Base-by-base conservation (phyloP, 2,888 invertebrate genomes). In the Acrobeloides nanus region DNA sequence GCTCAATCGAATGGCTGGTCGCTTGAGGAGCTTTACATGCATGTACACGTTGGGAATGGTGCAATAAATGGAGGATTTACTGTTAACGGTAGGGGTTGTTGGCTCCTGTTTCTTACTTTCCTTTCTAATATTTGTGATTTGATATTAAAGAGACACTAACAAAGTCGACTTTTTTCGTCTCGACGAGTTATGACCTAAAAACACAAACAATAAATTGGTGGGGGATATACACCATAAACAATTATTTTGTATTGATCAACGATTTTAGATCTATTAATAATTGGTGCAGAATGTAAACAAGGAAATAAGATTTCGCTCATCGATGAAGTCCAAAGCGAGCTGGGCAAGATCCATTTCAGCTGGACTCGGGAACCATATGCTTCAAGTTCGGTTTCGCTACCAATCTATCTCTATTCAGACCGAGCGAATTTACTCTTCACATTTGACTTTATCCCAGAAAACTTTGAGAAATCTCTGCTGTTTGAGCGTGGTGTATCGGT, bases 401-500 rank as follows among this genome's bases (percentile, higher is more conserved):
- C 97, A 0, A 90, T 97, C 49, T 97, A 97, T 78, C 80, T 97
- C 73, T 97, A 97, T 80, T 87, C 90, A 54, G 92, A 89, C 12
- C 84, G 93, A 61, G 85, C 87, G 1, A 93, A 93, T 76, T 81
- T 92, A 50, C 80, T 97, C 57, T 95, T 95, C 78, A 92, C 92
- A 0, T 84, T 97, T 48, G 88, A 93, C 68, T 82, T 97, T 75
- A 85, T 87, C 65, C 85, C 90, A 44, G 87, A 87, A 39, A 83
- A 87, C 38, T 86, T 86, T 29, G 69, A 72, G 15, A 48, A 46
- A 24, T 31, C 48, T 7, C 34, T 61, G 43, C 95, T 97, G 81
- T 95, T 93, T 78, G 93, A 97, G 77, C 81, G 97, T 44, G 97
- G 97, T 61, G 95, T 99, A 21, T 95, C 95, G 39, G 82, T 97